A percentile compares a stretch with the other conserved stretches of the same genome.
Evolutionary conservation across 2,888 invertebrate species (phyloP).

Genomic region (Calameuta idolon): DNA sequence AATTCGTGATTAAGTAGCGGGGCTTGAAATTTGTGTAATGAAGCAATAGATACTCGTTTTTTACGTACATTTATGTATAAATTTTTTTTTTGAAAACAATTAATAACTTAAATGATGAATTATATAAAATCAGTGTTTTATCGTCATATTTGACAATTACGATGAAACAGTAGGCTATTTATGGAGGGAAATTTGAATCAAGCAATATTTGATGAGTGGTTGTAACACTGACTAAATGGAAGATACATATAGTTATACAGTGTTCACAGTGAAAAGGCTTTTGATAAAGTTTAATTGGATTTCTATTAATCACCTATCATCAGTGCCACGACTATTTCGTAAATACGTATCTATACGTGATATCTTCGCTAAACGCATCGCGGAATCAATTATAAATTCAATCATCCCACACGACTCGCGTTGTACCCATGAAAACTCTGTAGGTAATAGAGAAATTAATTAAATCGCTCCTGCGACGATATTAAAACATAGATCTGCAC

Average conservation of each 20-base stretch:
- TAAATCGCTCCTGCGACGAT: conserved; percentile 40
- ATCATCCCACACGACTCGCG: neutral
- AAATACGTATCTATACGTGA: neutral
- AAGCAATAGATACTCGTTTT: no score
- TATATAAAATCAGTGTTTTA: neutral
- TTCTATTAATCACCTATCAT: neutral
- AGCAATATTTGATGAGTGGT: neutral
- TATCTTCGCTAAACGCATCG: neutral
- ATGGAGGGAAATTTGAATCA: neutral
- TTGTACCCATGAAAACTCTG: neutral
- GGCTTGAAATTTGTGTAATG: neutral
- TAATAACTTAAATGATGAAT: no score
- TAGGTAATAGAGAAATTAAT: conserved; percentile 43
- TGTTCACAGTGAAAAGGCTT: neutral
- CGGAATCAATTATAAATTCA: neutral
- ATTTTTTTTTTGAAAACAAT: no score
- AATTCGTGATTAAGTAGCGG: neutral
- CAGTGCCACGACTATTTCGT: neutral
- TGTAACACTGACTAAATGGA: neutral
- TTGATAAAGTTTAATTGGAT: neutral
- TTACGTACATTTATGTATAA: no score
- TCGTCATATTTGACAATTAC: neutral
- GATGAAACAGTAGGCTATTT: neutral
- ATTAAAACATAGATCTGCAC: conserved; percentile 47
- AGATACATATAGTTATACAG: neutral